Evolutionary conservation across 2,113 vertebrate species (phyloP).

Genomic region (Bos indicus): DNA sequence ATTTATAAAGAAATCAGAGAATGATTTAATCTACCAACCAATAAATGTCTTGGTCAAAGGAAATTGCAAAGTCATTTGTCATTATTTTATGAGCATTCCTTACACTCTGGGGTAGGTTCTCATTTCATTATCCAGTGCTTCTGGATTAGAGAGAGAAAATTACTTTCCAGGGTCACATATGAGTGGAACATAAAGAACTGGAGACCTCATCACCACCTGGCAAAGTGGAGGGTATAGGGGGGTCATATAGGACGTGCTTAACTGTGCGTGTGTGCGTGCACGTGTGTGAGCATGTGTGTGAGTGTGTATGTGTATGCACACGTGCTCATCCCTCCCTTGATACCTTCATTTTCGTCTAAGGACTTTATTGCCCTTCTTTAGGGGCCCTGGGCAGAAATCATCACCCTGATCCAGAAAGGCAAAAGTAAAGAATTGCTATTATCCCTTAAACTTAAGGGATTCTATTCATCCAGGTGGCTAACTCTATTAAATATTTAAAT

Average conservation of each 20-base stretch:
- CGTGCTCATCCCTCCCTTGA: background rate
- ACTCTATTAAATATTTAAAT: background rate
- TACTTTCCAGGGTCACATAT: background rate
- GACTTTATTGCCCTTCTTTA: background rate
- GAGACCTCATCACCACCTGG: background rate
- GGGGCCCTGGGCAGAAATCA: background rate
- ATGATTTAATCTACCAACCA: constrained; percentile 30
- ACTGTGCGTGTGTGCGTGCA: fast-evolving
- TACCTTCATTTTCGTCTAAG: background rate
- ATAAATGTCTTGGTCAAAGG: constrained; percentile 41
- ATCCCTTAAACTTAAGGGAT: background rate
- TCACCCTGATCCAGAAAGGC: background rate
- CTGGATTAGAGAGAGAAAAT: constrained; percentile 41
- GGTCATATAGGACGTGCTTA: background rate
- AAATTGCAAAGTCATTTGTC: constrained; percentile 43
- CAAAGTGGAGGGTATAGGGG: background rate
- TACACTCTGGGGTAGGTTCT: background rate
- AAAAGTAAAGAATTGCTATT: background rate
- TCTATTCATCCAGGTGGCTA: background rate
- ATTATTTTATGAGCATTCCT: constrained; percentile 24
- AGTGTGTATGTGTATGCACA: fast-evolving
- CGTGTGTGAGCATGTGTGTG: fast-evolving
- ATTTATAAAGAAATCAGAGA: constrained; percentile 34
- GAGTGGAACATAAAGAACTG: background rate
- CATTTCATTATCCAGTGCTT: constrained; percentile 18